phyloP scores from a whole-genome alignment of 2,888 invertebrate species.

The Willowsia nigromaculata region DNA sequence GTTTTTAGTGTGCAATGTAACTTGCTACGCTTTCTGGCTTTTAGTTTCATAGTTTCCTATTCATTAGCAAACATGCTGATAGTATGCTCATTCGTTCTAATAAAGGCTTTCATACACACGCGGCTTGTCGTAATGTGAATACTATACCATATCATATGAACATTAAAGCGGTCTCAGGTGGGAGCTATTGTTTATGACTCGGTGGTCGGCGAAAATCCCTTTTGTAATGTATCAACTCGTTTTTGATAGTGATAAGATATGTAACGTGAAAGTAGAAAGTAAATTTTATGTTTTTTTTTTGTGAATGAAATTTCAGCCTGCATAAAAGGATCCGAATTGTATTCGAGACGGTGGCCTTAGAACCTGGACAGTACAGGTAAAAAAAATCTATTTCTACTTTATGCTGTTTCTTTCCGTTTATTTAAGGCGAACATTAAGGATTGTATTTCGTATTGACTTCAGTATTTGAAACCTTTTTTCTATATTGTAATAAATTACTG shows the following conservation, averaged over 20 bases:
- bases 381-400: neutral
- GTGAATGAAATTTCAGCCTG: conserved; percentile 83
- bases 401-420: neutral
- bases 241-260: neutral
- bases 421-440: too few relatives aligned
- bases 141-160: neutral
- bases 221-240: neutral
- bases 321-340: conserved; percentile 89
- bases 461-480: too few relatives aligned
- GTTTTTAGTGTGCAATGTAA: too few relatives aligned
- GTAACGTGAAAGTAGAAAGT: neutral
- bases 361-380: conserved; percentile 89
- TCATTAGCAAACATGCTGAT: neutral
- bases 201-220: neutral
- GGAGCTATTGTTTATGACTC: conserved; percentile 40
- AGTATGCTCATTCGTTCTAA: neutral
- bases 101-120: neutral
- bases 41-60: neutral
- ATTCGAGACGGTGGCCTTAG: conserved; percentile 89
- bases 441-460: too few relatives aligned
- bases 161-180: conserved; percentile 33
- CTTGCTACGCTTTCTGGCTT: too few relatives aligned
- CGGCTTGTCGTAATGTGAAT: neutral
- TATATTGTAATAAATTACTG: too few relatives aligned
- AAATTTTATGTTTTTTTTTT: neutral